Percentiles rank a stretch among this genome's conserved stretches.
Evolutionary conservation across 2,113 vertebrate genomes (phyloP).

Genomic region (Tringa solitaria): DNA sequence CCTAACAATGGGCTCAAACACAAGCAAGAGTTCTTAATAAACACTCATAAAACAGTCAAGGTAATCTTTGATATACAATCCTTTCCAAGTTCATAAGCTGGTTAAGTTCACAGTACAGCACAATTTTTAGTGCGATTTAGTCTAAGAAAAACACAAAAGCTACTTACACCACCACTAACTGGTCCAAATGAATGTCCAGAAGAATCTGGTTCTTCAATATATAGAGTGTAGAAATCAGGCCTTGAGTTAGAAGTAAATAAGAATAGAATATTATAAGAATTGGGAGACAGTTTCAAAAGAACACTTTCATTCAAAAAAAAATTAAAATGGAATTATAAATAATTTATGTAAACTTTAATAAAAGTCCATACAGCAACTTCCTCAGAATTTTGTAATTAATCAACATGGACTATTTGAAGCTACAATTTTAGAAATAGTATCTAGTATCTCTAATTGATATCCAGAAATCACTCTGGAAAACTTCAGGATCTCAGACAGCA

Average conservation of each 20-base stretch:
- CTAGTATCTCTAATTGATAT: background rate
- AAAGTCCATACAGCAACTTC: background rate
- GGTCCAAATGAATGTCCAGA: constrained; percentile 86
- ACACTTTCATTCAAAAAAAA: background rate
- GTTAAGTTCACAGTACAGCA: background rate
- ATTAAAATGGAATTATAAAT: background rate
- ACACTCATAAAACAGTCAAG: background rate
- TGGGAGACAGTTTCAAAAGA: background rate
- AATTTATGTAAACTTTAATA: background rate
- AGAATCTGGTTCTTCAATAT: constrained; percentile 89
- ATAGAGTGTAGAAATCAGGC: constrained; percentile 89
- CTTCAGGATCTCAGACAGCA: background rate
- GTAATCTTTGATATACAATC: background rate
- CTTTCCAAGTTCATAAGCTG: background rate
- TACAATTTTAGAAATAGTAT: background rate
- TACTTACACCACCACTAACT: constrained; percentile 80
- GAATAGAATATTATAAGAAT: background rate
- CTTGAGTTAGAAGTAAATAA: constrained; percentile 68
- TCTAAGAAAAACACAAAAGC: background rate
- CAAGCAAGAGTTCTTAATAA: background rate
- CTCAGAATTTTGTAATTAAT: background rate
- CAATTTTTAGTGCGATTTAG: background rate
- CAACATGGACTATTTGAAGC: background rate
- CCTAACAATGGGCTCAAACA: background rate
- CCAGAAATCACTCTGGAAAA: background rate